These are phyloP conservation scores for Calidris pygmaea DNA, from an alignment of 2,113 vertebrate genomes.

Conservation along the genomic window DNA sequence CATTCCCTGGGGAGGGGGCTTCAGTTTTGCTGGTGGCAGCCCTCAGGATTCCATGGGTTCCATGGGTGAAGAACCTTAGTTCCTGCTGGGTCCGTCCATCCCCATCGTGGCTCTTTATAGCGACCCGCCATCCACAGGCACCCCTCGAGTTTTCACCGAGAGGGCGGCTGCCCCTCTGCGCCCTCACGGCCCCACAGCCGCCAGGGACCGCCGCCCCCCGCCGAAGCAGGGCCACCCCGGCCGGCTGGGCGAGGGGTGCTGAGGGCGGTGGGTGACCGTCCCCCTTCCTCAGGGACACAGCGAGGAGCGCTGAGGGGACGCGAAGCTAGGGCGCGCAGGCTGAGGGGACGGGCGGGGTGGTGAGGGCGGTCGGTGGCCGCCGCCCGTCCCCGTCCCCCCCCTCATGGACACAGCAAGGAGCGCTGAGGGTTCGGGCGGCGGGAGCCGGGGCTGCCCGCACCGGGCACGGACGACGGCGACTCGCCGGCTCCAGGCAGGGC, in stretches of 20 bases:
- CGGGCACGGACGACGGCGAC: fast-evolving
- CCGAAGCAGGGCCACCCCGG: no score
- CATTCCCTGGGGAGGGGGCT: not conserved
- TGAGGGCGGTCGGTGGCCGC: not conserved
- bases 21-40: fast-evolving
- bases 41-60: no score
- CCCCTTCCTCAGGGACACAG: not conserved
- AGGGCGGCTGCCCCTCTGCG: not conserved
- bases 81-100: not conserved
- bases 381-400: no score
- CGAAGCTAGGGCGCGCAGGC: not conserved
- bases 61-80: fast-evolving
- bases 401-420: no score
- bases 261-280: not conserved
- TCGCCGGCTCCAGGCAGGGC: not conserved
- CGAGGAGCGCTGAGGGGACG: not conserved
- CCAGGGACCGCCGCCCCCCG: not conserved
- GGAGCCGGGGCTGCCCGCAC: fast-evolving
- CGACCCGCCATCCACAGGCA: not conserved
- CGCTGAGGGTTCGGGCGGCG: not conserved
- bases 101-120: not conserved
- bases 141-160: not conserved
- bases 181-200: not conserved
- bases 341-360: not conserved
- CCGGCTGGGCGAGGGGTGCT: not conserved